These are phyloP conservation scores for Elymnias hypermnestra DNA, from an alignment of 1,140 invertebrate genomes.

Conservation along the genomic window DNA sequence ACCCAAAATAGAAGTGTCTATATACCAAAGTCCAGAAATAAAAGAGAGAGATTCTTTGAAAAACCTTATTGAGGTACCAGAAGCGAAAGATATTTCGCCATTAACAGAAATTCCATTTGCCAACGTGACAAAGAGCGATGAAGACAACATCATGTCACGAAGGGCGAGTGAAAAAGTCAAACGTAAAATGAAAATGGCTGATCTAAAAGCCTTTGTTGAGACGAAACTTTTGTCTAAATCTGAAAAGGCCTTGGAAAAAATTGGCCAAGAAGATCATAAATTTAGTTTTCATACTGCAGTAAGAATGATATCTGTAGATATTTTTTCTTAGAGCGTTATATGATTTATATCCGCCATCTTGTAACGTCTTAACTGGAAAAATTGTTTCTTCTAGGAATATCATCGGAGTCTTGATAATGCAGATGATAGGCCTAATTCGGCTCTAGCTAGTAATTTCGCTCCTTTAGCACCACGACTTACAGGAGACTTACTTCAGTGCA, in stretches of 20 bases:
- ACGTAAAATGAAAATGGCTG: constrained; percentile 92
- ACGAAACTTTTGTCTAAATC: constrained; percentile 93
- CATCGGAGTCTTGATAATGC: constrained; percentile 87
- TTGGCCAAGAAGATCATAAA: constrained; percentile 83
- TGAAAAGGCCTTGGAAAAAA: constrained; percentile 92
- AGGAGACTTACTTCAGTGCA: constrained; percentile 76
- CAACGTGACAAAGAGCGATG: constrained; percentile 70
- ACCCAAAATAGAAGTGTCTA: constrained; percentile 92
- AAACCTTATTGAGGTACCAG: constrained; percentile 86
- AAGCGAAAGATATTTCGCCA: constrained; percentile 79
- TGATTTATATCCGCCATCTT: no score
- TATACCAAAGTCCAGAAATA: constrained; percentile 86
- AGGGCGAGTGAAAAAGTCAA: constrained; percentile 88
- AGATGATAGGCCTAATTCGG: constrained; percentile 77
- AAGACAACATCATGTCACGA: constrained; percentile 77
- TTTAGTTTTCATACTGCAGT: constrained; percentile 70
- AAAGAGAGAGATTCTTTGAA: constrained; percentile 82
- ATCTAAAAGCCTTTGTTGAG: constrained; percentile 92
- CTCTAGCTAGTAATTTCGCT: constrained; percentile 57
- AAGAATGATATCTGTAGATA: constrained; percentile 71
- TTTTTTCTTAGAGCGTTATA: constrained; percentile 40
- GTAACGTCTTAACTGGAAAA: no score
- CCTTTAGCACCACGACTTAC: constrained; percentile 53
- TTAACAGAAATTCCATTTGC: constrained; percentile 67
- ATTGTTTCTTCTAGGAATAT: constrained; percentile 80